A percentile compares a stretch with the other conserved stretches of the same genome.
Conservation (phyloP, 2,113 vertebrate species). For the Tapirus terrestris region DNA sequence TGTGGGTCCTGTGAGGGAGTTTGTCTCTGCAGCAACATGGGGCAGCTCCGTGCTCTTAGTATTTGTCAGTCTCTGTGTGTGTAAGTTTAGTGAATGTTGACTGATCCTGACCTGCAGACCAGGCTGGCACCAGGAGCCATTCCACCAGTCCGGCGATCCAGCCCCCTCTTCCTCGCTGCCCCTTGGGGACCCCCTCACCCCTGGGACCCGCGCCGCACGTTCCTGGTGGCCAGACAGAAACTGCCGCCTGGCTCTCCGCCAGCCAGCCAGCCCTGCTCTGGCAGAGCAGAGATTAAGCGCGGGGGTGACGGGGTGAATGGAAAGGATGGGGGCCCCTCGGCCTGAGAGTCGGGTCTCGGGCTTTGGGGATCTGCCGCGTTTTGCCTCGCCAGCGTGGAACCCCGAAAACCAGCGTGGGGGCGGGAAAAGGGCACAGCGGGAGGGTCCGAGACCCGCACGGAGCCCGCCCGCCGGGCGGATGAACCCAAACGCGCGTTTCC, state of each 20-base stretch:
- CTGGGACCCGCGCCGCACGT: neutral
- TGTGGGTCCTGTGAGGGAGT: neutral
- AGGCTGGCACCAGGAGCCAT: neutral
- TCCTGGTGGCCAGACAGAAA: neutral
- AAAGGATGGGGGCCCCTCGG: neutral
- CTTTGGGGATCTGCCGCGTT: accelerated
- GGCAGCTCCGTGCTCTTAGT: neutral
- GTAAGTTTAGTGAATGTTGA: too few species aligned
- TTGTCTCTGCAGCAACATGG: neutral
- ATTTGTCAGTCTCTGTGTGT: neutral
- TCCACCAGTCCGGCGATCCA: neutral
- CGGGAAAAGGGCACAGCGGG: neutral
- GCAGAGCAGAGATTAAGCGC: neutral
- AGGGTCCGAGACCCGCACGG: too few species aligned
- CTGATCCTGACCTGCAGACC: neutral
- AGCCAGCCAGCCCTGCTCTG: neutral
- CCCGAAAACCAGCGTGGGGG: neutral
- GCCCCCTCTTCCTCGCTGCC: neutral
- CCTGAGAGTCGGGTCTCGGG: neutral
- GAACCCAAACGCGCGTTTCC: neutral
- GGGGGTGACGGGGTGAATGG: too few species aligned
- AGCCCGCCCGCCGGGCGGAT: accelerated
- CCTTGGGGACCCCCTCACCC: neutral
- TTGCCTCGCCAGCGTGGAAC: neutral
- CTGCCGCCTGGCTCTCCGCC: neutral